phyloP scores from a whole-genome alignment of 2,888 invertebrate genomes.

The Cryptocephalus moraei region DNA sequence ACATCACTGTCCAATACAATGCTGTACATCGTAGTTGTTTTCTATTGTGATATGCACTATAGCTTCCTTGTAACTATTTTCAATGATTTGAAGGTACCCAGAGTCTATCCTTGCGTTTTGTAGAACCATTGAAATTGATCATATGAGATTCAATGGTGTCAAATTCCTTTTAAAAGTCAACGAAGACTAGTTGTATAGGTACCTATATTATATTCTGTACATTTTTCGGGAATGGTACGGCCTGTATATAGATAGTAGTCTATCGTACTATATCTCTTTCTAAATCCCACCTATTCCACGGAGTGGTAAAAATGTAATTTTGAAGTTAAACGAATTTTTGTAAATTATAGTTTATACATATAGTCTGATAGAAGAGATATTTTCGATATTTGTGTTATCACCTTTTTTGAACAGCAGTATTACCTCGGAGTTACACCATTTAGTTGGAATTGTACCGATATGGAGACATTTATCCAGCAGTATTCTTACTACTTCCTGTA shows the following conservation, averaged over 20 bases:
- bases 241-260: neutral
- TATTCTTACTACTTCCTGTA: too few species aligned
- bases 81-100: neutral
- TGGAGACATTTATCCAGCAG: too few species aligned
- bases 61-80: neutral
- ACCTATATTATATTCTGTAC: neutral
- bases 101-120: neutral
- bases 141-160: neutral
- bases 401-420: too few species aligned
- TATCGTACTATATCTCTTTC: neutral
- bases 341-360: too few species aligned
- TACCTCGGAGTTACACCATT: too few species aligned
- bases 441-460: too few species aligned
- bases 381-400: too few species aligned
- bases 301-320: neutral
- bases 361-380: too few species aligned
- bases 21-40: too few species aligned
- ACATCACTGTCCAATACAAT: too few species aligned
- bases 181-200: neutral
- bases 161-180: neutral
- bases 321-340: too few species aligned
- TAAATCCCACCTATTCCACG: neutral
- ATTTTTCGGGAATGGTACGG: neutral
- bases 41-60: neutral
- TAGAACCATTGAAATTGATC: neutral